A percentile compares a stretch with the other conserved stretches of the same genome.
Conservation (phyloP, 2,888 invertebrate species). For the Stenichneumon culpator region DNA sequence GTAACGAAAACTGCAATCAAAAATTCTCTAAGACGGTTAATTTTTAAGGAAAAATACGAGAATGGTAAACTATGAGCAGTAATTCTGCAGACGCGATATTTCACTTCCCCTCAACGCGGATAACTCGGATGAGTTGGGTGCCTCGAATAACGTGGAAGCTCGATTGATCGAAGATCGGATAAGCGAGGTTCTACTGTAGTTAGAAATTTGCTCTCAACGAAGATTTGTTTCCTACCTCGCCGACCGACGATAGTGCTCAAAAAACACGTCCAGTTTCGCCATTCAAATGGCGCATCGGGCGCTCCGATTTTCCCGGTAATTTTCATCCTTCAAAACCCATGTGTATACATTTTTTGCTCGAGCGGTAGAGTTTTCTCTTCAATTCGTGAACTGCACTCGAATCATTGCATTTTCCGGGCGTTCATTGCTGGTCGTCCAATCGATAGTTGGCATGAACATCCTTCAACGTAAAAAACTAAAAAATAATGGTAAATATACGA, state of each 20-base stretch:
- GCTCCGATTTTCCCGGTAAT: neutral
- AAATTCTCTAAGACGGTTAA: too few relatives aligned
- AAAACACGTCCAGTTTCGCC: neutral
- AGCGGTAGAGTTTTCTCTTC: neutral
- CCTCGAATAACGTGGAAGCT: too few relatives aligned
- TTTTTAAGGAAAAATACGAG: too few relatives aligned
- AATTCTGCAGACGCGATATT: too few relatives aligned
- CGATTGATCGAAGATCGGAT: too few relatives aligned
- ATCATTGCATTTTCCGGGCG: neutral
- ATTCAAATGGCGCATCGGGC: too few relatives aligned
- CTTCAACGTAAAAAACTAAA: constrained; percentile 20
- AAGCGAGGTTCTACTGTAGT: too few relatives aligned
- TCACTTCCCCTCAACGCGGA: too few relatives aligned
- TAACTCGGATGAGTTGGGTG: too few relatives aligned
- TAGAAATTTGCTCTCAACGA: neutral
- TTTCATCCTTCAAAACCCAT: constrained; percentile 7
- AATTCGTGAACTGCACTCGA: neutral
- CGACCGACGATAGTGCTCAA: neutral
- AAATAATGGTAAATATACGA: constrained; percentile 43
- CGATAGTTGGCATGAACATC: constrained; percentile 31
- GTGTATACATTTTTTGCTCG: neutral
- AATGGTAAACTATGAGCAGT: too few relatives aligned
- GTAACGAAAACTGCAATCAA: too few relatives aligned
- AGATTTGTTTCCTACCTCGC: neutral
- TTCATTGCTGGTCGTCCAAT: neutral